Percentiles rank a stretch among this genome's conserved stretches.
phyloP scores from a whole-genome alignment of 2,888 invertebrate genomes.

The Orchesella flavescens region DNA sequence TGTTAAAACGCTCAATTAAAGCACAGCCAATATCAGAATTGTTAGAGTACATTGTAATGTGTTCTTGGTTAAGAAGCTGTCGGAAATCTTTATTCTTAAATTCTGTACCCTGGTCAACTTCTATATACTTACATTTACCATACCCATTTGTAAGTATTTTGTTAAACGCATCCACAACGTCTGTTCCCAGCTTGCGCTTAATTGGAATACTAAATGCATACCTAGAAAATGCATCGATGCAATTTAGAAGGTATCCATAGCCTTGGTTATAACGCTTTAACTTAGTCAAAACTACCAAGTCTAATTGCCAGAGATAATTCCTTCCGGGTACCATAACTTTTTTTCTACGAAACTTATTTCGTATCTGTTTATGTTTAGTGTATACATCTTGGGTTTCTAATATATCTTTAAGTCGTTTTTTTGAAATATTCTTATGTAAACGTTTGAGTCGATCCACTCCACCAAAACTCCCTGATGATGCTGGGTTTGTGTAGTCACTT shows the following conservation, averaged over 20 bases:
- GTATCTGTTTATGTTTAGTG: constrained; percentile 11
- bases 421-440: background rate
- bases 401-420: background rate
- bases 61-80: constrained; percentile 9
- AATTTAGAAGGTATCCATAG: constrained; percentile 23
- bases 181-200: constrained; percentile 6
- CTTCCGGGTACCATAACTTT: constrained; percentile 31
- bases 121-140: background rate
- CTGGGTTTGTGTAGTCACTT: background rate
- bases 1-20: constrained; percentile 32
- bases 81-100: constrained; percentile 19
- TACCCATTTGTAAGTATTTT: background rate
- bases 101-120: constrained; percentile 32
- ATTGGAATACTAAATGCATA: background rate
- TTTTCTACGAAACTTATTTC: background rate
- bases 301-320: constrained; percentile 41
- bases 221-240: constrained; percentile 26
- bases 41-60: constrained; percentile 5
- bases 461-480: constrained; percentile 7
- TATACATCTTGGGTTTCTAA: background rate
- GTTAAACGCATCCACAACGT: constrained; percentile 14
- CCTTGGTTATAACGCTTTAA: constrained; percentile 7
- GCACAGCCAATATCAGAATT: constrained; percentile 38
- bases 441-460: background rate
- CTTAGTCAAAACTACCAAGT: constrained; percentile 17